Evolutionary conservation across 2,797 vertebrate species (phyloP), one percentile per base, ranked within the genome.

Genomic region (Margarornis squamiger): DNA sequence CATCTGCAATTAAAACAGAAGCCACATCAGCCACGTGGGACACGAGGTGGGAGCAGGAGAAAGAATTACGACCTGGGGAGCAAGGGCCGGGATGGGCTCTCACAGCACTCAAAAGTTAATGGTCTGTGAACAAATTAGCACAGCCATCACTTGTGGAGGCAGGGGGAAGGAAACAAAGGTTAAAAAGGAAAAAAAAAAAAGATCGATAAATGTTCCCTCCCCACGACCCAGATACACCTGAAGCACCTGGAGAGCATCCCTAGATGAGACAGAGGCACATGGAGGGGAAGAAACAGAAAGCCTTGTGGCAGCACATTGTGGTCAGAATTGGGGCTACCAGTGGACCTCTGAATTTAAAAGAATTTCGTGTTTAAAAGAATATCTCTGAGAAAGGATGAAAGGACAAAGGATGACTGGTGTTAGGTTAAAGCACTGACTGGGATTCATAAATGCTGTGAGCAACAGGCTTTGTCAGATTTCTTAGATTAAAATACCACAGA

Each of bases 1-100:
- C 99, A 4, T 99, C 99, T 99, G 96, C 16, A 97, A 97, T 78
- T 3, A 41, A 89, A 95, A 80, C 36, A 94, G 63, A 90, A 91
- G 63, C 26, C 17, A 17, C 39, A 26, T 82, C 55, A 92, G n/a
- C 39, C 38, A 22, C 5, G 3, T 0, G 2, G 81, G 89, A 75
- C 30, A 92, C 24, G 78, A 70, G 36, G 20, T 6, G 46, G 55
- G 49, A 90, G 48, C 15, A 41, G 86, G 41, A 36, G n/a, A 62
- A 61, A 91, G 87, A 95, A 71, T 84, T 46, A 78, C 2, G 10
- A 70, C 10, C 62, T 5, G 1, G 66, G 8, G 55, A 95, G 74
- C 89, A 89, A 89, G 27, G 75, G 88, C 57, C 0, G 1, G 88
- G 90, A 59, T 52, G 68, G 88, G 77, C 87, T 95, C 95, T 91